These are phyloP conservation scores for Drosophila ambigua DNA, from an alignment of 1,140 invertebrate species.

Conservation along the genomic window DNA sequence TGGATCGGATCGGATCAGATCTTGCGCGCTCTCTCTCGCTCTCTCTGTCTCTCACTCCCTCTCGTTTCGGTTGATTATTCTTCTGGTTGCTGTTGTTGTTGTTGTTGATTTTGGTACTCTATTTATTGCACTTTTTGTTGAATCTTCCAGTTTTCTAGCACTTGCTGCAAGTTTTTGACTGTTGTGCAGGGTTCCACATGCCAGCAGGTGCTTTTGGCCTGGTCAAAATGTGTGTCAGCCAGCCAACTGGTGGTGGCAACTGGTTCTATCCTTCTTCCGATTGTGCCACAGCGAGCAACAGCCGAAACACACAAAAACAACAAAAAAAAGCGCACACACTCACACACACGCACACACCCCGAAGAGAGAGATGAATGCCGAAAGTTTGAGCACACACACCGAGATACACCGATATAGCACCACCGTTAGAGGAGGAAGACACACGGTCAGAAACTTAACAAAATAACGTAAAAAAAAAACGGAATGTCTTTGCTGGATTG, in stretches of 20 bases:
- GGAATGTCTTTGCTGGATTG: background rate
- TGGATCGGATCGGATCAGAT: no score
- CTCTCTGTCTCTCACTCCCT: background rate
- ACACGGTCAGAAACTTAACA: background rate
- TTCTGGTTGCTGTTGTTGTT: constrained; percentile 7
- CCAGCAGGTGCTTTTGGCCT: constrained; percentile 13
- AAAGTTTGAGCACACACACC: no score
- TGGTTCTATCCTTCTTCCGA: no score
- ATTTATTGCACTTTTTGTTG: constrained; percentile 33
- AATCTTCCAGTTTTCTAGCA: background rate
- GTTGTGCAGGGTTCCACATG: constrained; percentile 13
- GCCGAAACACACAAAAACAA: constrained; percentile 21
- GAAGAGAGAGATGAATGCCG: no score
- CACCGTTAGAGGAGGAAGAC: constrained; percentile 24
- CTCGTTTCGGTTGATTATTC: constrained; percentile 2
- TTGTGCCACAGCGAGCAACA: background rate
- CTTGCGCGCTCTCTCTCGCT: constrained; percentile 16
- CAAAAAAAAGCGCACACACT: constrained; percentile 23
- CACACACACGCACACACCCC: no score
- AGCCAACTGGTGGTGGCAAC: background rate
- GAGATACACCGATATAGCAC: constrained; percentile 7
- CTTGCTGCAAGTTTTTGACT: constrained; percentile 29
- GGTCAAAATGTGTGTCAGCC: no score
- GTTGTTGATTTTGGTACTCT: constrained; percentile 13
- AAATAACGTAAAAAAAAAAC: constrained; percentile 4